phyloP scores from a whole-genome alignment of 2,888 invertebrate genomes.

The Lasioglossum marginatum region DNA sequence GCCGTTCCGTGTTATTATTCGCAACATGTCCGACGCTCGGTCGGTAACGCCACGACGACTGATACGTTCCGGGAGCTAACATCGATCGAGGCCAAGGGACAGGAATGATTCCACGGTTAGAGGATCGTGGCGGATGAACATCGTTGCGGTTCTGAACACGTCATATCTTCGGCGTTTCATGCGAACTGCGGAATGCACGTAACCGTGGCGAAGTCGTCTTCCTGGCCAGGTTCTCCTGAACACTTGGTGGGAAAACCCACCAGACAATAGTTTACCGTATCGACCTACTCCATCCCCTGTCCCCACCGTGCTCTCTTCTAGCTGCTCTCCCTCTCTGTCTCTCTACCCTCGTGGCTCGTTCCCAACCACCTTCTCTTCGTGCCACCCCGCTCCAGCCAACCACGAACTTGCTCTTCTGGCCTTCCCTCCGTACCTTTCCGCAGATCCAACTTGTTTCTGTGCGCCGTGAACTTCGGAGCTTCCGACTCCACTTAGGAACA shows the following conservation, averaged over 20 bases:
- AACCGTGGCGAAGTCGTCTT: slow-evolving; percentile 72
- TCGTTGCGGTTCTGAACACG: slow-evolving; percentile 47
- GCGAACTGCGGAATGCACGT: slow-evolving; percentile 69
- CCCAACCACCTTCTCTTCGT: slow-evolving; percentile 61
- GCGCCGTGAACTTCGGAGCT: slow-evolving; percentile 72
- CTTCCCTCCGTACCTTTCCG: slow-evolving; percentile 74
- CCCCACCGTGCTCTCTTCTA: not conserved
- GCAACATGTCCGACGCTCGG: slow-evolving; percentile 14
- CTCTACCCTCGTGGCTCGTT: slow-evolving; percentile 45
- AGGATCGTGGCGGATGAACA: slow-evolving; percentile 46
- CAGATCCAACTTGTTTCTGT: slow-evolving; percentile 72
- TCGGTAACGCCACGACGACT: slow-evolving; percentile 41
- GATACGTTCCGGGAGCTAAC: slow-evolving; percentile 4
- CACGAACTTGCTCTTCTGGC: slow-evolving; percentile 73
- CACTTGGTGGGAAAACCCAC: slow-evolving; percentile 78
- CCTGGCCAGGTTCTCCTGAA: slow-evolving; percentile 76
- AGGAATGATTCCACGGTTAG: slow-evolving; percentile 44
- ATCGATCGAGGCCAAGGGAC: slow-evolving; percentile 59
- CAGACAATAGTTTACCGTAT: slow-evolving; percentile 82
- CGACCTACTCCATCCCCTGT: slow-evolving; percentile 73
- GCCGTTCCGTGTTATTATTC: not conserved
- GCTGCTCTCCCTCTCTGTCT: not conserved
- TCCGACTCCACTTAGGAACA: slow-evolving; percentile 68
- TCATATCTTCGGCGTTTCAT: slow-evolving; percentile 64
- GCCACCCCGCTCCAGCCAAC: slow-evolving; percentile 66